Evolutionary conservation across 2,113 vertebrate genomes (phyloP).

Genomic region (Antidorcas marsupialis): DNA sequence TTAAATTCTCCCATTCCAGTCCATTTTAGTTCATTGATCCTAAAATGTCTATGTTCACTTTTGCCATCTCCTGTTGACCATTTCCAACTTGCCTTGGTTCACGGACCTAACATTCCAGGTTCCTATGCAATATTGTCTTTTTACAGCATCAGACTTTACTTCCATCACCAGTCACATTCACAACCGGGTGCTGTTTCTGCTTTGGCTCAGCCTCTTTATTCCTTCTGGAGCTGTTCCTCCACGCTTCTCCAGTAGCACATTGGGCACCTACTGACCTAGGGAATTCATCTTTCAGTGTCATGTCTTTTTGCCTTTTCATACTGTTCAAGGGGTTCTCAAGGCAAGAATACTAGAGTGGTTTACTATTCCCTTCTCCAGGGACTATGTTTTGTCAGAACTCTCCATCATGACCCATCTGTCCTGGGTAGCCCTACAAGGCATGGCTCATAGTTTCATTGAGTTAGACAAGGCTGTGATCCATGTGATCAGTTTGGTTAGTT

Average conservation of each 20-base stretch:
- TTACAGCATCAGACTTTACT: background rate
- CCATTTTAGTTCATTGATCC: background rate
- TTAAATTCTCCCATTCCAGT: background rate
- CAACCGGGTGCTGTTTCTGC: background rate
- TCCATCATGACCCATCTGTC: background rate
- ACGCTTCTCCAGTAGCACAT: accelerated
- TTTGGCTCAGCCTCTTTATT: background rate
- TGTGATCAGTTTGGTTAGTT: background rate
- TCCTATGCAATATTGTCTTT: background rate
- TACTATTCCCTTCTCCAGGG: background rate
- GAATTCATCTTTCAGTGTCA: background rate
- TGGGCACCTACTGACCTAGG: background rate
- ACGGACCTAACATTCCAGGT: background rate
- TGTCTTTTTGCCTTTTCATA: background rate
- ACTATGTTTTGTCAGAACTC: background rate
- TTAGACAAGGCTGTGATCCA: background rate
- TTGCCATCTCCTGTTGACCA: background rate
- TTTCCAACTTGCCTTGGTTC: background rate
- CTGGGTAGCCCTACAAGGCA: background rate
- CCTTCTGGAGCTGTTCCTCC: background rate
- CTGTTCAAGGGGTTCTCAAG: background rate
- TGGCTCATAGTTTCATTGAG: background rate
- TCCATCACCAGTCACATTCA: background rate
- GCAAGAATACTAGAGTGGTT: background rate
- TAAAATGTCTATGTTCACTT: background rate